These are phyloP conservation scores for Meloidogyne hapla DNA, from an alignment of 1,140 invertebrate species.

Conservation along the genomic window DNA sequence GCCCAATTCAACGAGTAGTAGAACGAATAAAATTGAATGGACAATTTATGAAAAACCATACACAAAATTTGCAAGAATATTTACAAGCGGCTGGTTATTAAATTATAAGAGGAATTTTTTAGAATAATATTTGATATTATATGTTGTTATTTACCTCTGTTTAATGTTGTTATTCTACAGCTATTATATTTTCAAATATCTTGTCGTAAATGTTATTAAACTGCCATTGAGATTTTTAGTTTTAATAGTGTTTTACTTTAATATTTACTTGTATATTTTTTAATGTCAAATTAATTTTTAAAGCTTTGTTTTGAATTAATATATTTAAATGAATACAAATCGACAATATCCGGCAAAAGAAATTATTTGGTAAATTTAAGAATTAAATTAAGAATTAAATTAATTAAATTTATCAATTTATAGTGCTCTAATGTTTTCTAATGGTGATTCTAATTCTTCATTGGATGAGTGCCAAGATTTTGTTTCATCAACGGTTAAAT, in stretches of 20 bases:
- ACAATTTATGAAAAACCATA: constrained; percentile 33
- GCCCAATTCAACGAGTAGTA: constrained; percentile 30
- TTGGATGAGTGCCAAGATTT: constrained; percentile 28
- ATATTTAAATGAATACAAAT: not conserved
- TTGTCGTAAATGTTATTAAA: too few relatives aligned
- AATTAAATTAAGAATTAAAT: not conserved
- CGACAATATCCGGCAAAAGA: not conserved
- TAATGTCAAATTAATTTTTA: too few relatives aligned
- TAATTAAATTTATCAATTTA: not conserved
- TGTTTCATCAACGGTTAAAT: constrained; percentile 22
- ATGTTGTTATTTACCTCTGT: too few relatives aligned
- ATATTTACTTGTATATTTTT: too few relatives aligned
- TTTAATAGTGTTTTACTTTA: too few relatives aligned
- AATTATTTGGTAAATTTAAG: not conserved
- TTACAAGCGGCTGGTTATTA: constrained; percentile 1
- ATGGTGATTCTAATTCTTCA: constrained; percentile 36
- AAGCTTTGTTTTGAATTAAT: not conserved
- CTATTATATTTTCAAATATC: too few relatives aligned
- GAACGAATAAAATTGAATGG: constrained; percentile 36
- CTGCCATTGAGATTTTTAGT: too few relatives aligned
- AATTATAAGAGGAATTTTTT: too few relatives aligned
- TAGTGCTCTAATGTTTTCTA: constrained; percentile 33
- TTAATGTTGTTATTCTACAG: too few relatives aligned
- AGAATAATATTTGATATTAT: too few relatives aligned
- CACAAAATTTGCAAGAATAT: constrained; percentile 23